Evolutionary conservation across 2,888 invertebrate species (phyloP).

Genomic region (Rugalucina vietnamica): DNA sequence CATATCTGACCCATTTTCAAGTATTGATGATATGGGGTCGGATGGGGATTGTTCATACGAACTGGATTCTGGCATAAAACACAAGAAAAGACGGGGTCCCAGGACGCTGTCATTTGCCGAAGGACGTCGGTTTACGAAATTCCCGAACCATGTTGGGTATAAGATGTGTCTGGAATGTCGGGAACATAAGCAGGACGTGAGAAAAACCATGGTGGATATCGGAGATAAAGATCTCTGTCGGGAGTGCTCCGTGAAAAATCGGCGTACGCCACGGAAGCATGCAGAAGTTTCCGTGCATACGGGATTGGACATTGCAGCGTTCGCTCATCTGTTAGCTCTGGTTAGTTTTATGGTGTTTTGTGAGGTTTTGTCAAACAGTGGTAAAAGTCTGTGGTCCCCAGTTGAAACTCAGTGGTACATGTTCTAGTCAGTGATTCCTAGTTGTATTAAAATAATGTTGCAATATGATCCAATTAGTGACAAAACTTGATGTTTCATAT

Average conservation of each 20-base stretch:
- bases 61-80: not conserved
- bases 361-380: too few relatives aligned
- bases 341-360: too few relatives aligned
- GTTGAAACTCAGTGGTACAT: too few relatives aligned
- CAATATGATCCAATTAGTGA: too few relatives aligned
- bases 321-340: conserved; percentile 69
- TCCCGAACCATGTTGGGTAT: conserved; percentile 64
- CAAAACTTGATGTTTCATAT: too few relatives aligned
- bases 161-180: conserved; percentile 64
- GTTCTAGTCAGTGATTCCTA: too few relatives aligned
- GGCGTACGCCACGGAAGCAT: not conserved
- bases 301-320: conserved; percentile 58
- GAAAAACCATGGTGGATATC: conserved; percentile 28
- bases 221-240: conserved; percentile 47
- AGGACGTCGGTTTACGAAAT: conserved; percentile 46
- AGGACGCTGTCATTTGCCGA: conserved; percentile 44
- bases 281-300: not conserved
- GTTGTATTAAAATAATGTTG: too few relatives aligned
- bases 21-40: conserved; percentile 37
- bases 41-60: conserved; percentile 4
- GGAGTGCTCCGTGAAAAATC: conserved; percentile 46
- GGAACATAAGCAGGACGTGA: conserved; percentile 46
- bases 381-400: too few relatives aligned
- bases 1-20: conserved; percentile 51
- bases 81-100: conserved; percentile 23